Base-by-base conservation (phyloP, 2,797 vertebrate genomes). In the Muscicapa striata region DNA sequence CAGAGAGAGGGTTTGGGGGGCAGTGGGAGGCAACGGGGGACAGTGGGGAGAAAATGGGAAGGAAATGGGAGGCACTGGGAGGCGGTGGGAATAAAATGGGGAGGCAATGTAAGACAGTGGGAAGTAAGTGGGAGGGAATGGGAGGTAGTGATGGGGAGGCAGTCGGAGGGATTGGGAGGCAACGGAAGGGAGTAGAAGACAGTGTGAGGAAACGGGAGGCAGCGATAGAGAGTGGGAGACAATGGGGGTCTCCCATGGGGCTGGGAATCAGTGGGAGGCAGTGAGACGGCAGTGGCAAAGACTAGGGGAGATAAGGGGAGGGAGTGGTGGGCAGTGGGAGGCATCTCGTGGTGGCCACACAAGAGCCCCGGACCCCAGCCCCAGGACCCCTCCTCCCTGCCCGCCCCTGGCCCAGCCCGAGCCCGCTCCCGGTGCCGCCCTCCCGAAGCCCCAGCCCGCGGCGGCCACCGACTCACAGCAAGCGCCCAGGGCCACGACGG, bases 401-500 rank as follows among this genome's bases (percentile, higher is more conserved):
- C 23, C 1, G 0, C 3, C 22, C 36, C 24, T 21, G 4, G 2
- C 36, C 43, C 66, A 27, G 19, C 23, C 38, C 34, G 11, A 32
- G 3, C 6, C 21, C 1, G 1, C 15, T 52, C n/a, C 52, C 0
- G 1, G 5, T 57, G 30, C 4, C 9, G 10, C n/a, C 40, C 13
- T 16, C 40, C 36, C 29, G 1, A 5, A 6, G 46, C 22, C 11
- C 19, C 13, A 2, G 5, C 7, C 32, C 13, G 3, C 9, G 1
- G 36, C 70, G 26, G 22, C 17, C 21, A 4, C 52, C 73, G 4
- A 98, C 97, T 97, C 96, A 97, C 97, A 97, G 84, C 64, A 90
- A 41, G 91, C 78, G 16, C 96, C 97, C 49, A 98, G 64, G 64
- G 91, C 91, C 62, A 95, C 11, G 0, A 92, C 29, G 70, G 93